Evolutionary conservation across 1,140 invertebrate species (phyloP).

Genomic region (Homalodisca vitripennis): DNA sequence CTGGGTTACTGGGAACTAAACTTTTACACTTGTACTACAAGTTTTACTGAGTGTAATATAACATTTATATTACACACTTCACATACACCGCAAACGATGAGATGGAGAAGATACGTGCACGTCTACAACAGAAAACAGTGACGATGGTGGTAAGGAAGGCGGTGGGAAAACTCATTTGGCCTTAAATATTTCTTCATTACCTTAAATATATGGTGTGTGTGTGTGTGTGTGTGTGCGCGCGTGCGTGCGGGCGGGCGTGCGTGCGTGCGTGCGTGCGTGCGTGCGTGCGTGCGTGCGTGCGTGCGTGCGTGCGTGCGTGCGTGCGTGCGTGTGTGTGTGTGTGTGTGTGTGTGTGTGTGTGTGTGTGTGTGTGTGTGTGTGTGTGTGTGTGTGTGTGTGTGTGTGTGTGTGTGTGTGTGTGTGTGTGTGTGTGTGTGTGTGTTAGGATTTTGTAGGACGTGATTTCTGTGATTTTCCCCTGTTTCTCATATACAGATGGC

Average conservation of each 20-base stretch:
- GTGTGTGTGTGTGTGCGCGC: slow-evolving; percentile 2
- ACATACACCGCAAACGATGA: no score
- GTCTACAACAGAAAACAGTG: no score
- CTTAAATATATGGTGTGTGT: not conserved
- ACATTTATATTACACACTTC: no score
- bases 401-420: slow-evolving; percentile 27
- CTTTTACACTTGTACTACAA: no score
- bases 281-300: slow-evolving; percentile 11
- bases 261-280: slow-evolving; percentile 2
- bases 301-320: slow-evolving; percentile 7
- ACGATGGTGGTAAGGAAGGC: no score
- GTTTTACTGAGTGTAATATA: no score
- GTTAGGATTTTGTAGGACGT: no score
- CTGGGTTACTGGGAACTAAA: no score
- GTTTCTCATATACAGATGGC: no score
- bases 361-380: slow-evolving; percentile 29
- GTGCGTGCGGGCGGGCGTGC: not conserved
- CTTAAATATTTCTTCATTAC: not conserved
- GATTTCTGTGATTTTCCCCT: no score
- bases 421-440: no score
- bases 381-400: slow-evolving; percentile 28
- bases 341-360: slow-evolving; percentile 28
- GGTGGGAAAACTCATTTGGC: not conserved
- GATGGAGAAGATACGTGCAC: no score
- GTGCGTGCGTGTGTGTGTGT: slow-evolving; percentile 16